phyloP scores from a whole-genome alignment of 2,797 vertebrate genomes.

The Borostomias antarcticus region DNA sequence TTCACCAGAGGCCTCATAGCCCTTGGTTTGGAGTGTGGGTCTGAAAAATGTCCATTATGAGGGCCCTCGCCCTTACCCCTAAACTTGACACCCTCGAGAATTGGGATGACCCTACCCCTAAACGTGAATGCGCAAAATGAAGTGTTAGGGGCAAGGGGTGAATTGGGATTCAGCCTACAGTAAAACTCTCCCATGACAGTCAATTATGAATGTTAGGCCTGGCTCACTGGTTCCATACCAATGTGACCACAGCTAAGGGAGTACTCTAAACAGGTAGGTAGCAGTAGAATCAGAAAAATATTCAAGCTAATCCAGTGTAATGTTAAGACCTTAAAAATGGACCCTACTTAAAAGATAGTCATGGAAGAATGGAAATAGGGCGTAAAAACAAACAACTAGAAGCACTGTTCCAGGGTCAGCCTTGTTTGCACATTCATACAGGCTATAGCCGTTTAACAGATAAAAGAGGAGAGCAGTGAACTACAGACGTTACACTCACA shows the following conservation, averaged over 20 bases:
- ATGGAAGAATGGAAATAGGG: constrained; percentile 36
- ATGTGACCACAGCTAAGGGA: neutral
- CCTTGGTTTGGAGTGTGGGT: no score
- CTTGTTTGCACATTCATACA: constrained; percentile 51
- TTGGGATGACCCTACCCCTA: no score
- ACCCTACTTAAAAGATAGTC: neutral
- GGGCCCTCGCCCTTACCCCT: no score
- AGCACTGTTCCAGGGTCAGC: constrained; percentile 49
- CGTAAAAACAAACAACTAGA: constrained; percentile 34
- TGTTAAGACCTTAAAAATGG: no score
- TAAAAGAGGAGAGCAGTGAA: constrained; percentile 38
- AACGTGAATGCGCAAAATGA: no score
- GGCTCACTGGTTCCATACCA: constrained; percentile 16
- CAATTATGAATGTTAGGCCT: constrained; percentile 41
- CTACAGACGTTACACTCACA: constrained; percentile 18
- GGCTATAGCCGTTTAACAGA: constrained; percentile 62
- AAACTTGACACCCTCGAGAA: no score
- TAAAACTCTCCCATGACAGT: constrained; percentile 46
- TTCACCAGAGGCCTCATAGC: constrained; percentile 50
- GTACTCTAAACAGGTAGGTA: neutral
- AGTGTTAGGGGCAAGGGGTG: no score
- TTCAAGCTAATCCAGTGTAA: neutral
- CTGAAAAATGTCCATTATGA: no score
- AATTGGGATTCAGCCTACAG: constrained; percentile 57
- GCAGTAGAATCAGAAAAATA: neutral